Percentiles rank a stretch among this genome's conserved stretches.
Evolutionary conservation across 2,113 vertebrate species (phyloP).

Genomic region (Perca schrenkii): DNA sequence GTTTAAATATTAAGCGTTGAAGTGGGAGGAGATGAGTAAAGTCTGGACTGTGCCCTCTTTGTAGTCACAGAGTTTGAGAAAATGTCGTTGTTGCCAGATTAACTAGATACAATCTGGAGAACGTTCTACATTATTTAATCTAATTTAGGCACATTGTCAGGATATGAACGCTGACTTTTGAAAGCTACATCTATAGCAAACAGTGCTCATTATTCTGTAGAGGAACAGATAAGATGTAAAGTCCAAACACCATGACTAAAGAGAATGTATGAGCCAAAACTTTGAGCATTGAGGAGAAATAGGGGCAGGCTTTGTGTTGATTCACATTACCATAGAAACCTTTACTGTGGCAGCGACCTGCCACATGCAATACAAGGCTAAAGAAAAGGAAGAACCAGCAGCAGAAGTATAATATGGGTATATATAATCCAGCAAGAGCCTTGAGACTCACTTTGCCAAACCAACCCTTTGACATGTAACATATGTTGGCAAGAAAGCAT

Average conservation of each 20-base stretch:
- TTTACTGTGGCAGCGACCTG: conserved; percentile 45
- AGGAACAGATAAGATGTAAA: conserved; percentile 24
- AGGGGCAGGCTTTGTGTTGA: conserved; percentile 67
- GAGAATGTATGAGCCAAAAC: conserved; percentile 40
- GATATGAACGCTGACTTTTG: conserved; percentile 8
- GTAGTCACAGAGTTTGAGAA: conserved; percentile 35
- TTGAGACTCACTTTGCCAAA: conserved; percentile 44
- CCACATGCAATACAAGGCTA: conserved; percentile 52
- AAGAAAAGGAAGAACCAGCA: conserved; percentile 54
- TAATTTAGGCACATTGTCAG: neutral
- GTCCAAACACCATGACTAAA: conserved; percentile 28
- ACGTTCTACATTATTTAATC: neutral
- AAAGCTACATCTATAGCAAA: conserved; percentile 4
- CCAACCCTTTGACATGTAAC: conserved; percentile 41
- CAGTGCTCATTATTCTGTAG: neutral
- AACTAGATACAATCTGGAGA: conserved; percentile 13
- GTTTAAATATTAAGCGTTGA: conserved; percentile 65
- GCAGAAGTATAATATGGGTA: neutral
- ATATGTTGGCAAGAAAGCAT: conserved; percentile 57
- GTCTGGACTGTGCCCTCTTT: conserved; percentile 48
- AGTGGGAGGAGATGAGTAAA: conserved; percentile 27
- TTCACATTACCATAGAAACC: conserved; percentile 70
- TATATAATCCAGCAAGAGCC: conserved; percentile 34
- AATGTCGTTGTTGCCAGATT: conserved; percentile 1
- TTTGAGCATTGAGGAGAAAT: conserved; percentile 34